Evolutionary conservation across 2,888 invertebrate species (phyloP).

Genomic region (Autographa pulchrina): DNA sequence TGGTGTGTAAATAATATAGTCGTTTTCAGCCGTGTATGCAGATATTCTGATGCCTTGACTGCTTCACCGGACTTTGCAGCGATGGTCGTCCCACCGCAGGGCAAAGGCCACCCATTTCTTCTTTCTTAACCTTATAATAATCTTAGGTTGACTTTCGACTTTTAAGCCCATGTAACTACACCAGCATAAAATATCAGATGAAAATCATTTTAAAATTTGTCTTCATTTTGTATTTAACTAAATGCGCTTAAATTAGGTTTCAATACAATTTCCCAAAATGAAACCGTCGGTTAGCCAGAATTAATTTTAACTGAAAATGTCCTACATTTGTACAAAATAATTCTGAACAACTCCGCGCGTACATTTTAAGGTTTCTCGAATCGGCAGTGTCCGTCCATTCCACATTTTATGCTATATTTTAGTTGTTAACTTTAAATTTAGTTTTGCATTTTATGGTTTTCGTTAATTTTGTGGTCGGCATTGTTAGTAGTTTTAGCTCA

Average conservation of each 20-base stretch:
- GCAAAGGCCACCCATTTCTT: too few species aligned
- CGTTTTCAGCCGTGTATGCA: too few species aligned
- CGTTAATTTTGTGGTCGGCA: slow-evolving; percentile 27
- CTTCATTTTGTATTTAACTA: not conserved
- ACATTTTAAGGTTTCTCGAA: slow-evolving; percentile 62
- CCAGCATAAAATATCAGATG: too few species aligned
- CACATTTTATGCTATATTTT: slow-evolving; percentile 44
- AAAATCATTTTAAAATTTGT: not conserved
- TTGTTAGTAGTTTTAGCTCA: slow-evolving; percentile 21
- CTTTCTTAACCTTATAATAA: too few species aligned
- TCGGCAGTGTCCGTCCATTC: slow-evolving; percentile 23
- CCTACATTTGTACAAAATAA: slow-evolving; percentile 34
- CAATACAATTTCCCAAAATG: slow-evolving; percentile 5
- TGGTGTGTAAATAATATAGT: too few species aligned
- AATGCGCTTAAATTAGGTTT: not conserved
- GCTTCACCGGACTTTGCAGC: too few species aligned
- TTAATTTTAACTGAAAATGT: slow-evolving; percentile 30
- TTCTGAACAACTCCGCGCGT: slow-evolving; percentile 44
- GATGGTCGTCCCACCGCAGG: too few species aligned
- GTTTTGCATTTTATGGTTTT: slow-evolving; percentile 58
- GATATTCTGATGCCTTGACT: too few species aligned
- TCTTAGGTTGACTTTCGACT: too few species aligned
- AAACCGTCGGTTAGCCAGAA: slow-evolving; percentile 24
- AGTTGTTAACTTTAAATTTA: slow-evolving; percentile 61
- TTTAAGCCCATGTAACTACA: too few species aligned